Base-by-base conservation (phyloP, 2,888 invertebrate genomes). In the Apodemia zela region DNA sequence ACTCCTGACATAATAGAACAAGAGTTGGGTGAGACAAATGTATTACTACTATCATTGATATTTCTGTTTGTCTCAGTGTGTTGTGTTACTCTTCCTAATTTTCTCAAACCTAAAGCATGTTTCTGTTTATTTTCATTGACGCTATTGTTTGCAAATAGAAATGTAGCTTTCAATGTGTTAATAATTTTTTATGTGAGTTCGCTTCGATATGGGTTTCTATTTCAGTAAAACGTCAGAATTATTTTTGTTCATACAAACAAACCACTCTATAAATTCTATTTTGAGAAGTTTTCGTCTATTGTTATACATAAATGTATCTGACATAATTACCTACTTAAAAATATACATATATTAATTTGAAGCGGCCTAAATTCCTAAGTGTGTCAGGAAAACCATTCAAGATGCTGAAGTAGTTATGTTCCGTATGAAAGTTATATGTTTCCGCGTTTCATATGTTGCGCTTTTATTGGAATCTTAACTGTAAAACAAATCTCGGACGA, bases 11-110 rank as follows among this genome's bases (percentile, higher is more conserved):
- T 88, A 72, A 75, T 79, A 71, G 89, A 88, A 72, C 84, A 87
- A 72, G 86, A 87, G 72, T 85, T 89, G 73, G 90, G 90, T 91
- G 82, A 89, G 89, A 77, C 35, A 49, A 61, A 35, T 51, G 51
- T 51, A 51, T 61, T 49, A 17, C 11, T 60, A 47, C 17, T 51
- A 35, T 51, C 35, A 29, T 18, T 49, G 18, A 18, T 51, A 21
- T 51, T 51, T 42, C 6, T 21, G 18, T 51, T 21, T 51, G 11
- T 51, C 10, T 51, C 8, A 49, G 13, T 51, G 21, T 51, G 51
- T 11, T 51, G 51, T 51, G 51, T 51, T 13, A 42, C 15, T 15
- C 4, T 42, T 38, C 38, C 42, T 42, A 42, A 49, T 25, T 18
- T 51, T 51, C 51, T 51, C 4, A 18, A 21, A 13, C 13, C 25